These are phyloP conservation scores for Xylota segnis DNA, from an alignment of 2,888 invertebrate genomes.

Conservation along the genomic window DNA sequence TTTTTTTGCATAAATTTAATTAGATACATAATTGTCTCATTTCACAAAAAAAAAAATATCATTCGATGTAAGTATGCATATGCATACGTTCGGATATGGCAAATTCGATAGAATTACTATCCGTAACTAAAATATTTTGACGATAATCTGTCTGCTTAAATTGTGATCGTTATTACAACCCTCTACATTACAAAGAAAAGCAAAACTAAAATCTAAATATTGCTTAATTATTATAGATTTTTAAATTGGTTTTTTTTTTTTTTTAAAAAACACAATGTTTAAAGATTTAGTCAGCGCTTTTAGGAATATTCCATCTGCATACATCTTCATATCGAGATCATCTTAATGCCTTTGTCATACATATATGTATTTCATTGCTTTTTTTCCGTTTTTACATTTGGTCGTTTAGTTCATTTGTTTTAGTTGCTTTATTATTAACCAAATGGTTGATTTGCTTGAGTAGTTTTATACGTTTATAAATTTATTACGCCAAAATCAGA, in stretches of 20 bases:
- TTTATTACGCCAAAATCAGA: slow-evolving; percentile 16
- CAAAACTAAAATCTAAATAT: too few species aligned
- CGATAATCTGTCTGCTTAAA: too few species aligned
- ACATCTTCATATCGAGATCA: neutral
- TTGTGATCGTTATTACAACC: neutral
- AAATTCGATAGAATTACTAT: too few species aligned
- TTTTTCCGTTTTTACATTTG: slow-evolving; percentile 8
- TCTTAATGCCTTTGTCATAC: neutral
- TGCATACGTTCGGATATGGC: too few species aligned
- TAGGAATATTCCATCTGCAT: neutral
- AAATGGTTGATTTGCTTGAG: slow-evolving; percentile 37
- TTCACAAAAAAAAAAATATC: too few species aligned
- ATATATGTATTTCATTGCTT: slow-evolving; percentile 19
- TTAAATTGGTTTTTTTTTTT: neutral
- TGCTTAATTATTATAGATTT: neutral
- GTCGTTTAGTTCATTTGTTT: slow-evolving; percentile 6
- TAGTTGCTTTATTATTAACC: slow-evolving; percentile 45
- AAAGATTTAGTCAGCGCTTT: neutral
- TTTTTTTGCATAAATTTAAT: too few species aligned
- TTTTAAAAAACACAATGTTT: slow-evolving; percentile 6
- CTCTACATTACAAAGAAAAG: neutral
- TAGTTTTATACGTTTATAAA: slow-evolving; percentile 29
- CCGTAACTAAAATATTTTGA: too few species aligned
- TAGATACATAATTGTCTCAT: too few species aligned
- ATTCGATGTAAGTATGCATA: too few species aligned